Percentiles rank a stretch among this genome's conserved stretches.
phyloP scores from a whole-genome alignment of 2,888 invertebrate genomes.

The Allophyes oxyacanthae region DNA sequence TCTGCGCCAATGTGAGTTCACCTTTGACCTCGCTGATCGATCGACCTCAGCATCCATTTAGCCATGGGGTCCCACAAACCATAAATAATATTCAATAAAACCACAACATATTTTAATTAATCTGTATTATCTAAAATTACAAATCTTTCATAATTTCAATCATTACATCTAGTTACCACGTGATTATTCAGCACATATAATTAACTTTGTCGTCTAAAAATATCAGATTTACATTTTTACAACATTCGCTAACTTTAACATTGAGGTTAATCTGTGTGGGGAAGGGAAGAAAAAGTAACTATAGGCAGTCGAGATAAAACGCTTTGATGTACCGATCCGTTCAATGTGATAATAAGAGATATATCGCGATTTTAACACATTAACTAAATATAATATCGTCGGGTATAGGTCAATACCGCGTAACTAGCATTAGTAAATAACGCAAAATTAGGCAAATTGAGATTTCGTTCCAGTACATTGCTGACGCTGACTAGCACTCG shows the following conservation, averaged over 20 bases:
- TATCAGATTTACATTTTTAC: slow-evolving; percentile 87
- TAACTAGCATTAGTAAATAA: no score
- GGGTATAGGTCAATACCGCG: no score
- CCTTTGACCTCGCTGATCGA: no score
- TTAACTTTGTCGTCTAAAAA: slow-evolving; percentile 79
- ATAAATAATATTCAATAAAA: slow-evolving; percentile 49
- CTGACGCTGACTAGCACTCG: no score
- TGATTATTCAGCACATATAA: slow-evolving; percentile 82
- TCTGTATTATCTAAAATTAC: slow-evolving; percentile 88
- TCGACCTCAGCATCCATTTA: no score
- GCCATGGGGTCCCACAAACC: no score
- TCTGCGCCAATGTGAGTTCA: no score
- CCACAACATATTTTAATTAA: slow-evolving; percentile 71
- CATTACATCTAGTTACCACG: slow-evolving; percentile 79
- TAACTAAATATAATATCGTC: background rate
- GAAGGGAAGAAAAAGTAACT: slow-evolving; percentile 6
- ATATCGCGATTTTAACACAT: no score
- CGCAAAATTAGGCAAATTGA: no score
- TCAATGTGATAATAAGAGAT: slow-evolving; percentile 1
- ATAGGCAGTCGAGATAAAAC: slow-evolving; percentile 41
- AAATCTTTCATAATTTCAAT: slow-evolving; percentile 86
- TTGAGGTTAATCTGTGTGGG: slow-evolving; percentile 35
- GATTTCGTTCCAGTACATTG: no score
- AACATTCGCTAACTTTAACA: slow-evolving; percentile 68
- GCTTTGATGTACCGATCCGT: slow-evolving; percentile 27